phyloP scores from a whole-genome alignment of 2,113 vertebrate genomes.

The Chloroceryle aenea region DNA sequence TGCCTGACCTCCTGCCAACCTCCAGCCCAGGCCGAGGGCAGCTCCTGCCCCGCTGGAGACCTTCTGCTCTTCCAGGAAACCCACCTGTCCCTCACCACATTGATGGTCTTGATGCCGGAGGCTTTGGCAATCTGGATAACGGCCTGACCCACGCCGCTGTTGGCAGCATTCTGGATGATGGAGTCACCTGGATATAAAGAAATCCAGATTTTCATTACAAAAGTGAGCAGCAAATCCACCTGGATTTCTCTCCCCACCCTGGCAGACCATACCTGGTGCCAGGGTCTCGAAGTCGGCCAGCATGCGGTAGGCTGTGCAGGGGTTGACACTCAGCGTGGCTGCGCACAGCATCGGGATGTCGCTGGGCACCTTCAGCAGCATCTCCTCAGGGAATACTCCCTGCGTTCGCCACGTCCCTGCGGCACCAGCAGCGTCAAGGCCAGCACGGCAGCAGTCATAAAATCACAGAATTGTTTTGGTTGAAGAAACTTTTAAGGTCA shows the following conservation, averaged over 20 bases:
- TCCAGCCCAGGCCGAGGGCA: neutral
- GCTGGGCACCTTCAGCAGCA: constrained; percentile 80
- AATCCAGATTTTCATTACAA: neutral
- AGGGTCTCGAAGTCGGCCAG: constrained; percentile 89
- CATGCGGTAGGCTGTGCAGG: constrained; percentile 93
- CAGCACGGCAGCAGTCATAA: neutral
- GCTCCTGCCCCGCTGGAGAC: neutral
- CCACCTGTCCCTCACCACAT: constrained; percentile 91
- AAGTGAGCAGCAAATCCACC: accelerated
- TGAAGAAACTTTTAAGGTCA: neutral
- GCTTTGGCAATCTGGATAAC: constrained; percentile 94
- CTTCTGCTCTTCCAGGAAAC: neutral
- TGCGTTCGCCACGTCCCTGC: constrained; percentile 90
- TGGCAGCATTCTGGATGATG: constrained; percentile 94
- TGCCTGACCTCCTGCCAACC: accelerated
- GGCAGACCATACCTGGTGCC: constrained; percentile 76
- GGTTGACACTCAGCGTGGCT: constrained; percentile 91
- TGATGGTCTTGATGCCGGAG: constrained; percentile 88
- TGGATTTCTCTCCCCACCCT: accelerated
- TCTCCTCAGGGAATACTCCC: constrained; percentile 79
- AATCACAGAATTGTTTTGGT: neutral
- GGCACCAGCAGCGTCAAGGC: neutral
- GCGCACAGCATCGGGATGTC: constrained; percentile 88
- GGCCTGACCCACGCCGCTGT: constrained; percentile 95
- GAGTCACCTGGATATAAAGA: constrained; percentile 82